These are phyloP conservation scores for Axis porcinus DNA, from an alignment of 2,113 vertebrate genomes.

Conservation along the genomic window DNA sequence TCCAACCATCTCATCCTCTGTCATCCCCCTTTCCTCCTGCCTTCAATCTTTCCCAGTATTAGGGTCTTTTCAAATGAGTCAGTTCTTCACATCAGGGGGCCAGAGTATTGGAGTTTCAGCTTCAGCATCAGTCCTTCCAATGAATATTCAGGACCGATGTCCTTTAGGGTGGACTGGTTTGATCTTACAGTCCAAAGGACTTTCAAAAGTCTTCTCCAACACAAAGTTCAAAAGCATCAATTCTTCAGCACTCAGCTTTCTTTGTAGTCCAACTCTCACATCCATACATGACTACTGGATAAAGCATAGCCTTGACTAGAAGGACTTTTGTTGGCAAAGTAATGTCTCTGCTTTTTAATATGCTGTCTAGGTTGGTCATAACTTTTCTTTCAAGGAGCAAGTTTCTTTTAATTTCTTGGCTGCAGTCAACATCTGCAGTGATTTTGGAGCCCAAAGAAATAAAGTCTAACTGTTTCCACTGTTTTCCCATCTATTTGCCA, in stretches of 20 bases:
- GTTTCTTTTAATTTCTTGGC: neutral
- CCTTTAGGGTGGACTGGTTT: neutral
- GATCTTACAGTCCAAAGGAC: neutral
- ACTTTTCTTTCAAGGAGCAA: neutral
- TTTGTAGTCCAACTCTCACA: neutral
- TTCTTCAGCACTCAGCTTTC: neutral
- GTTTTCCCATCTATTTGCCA: too few relatives aligned
- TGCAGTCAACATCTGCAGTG: too few relatives aligned
- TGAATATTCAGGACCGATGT: neutral
- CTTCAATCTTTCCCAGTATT: neutral
- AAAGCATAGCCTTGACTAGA: neutral
- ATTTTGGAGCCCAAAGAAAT: too few relatives aligned
- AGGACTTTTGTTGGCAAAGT: neutral
- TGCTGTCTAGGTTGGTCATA: neutral
- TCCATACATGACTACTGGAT: neutral
- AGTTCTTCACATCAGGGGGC: neutral
- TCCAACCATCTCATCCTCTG: neutral
- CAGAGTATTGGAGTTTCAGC: neutral
- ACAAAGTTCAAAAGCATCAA: neutral
- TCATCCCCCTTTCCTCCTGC: neutral
- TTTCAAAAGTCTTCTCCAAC: neutral
- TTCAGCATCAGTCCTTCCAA: neutral
- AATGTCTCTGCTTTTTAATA: neutral
- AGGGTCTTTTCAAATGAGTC: neutral
- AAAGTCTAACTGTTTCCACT: too few relatives aligned